phyloP scores from a whole-genome alignment of 1,140 invertebrate species.

The Pseudomyrmex dendroicus region DNA sequence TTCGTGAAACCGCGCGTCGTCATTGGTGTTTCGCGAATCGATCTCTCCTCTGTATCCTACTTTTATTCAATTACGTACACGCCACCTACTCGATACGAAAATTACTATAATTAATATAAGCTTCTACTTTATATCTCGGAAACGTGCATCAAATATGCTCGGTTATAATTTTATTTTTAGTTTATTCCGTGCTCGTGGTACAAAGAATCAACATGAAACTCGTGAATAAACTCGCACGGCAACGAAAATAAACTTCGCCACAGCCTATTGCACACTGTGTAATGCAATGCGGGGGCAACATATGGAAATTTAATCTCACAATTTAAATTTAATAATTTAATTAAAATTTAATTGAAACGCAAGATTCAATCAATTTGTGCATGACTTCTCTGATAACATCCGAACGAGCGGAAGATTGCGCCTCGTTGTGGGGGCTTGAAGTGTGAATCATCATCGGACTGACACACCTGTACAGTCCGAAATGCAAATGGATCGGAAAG shows the following conservation, averaged over 20 bases:
- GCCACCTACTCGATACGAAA: conserved; percentile 38
- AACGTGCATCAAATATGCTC: conserved; percentile 24
- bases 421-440: no score
- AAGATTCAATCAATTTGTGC: conserved; percentile 6
- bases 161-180: conserved; percentile 1
- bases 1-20: conserved; percentile 18
- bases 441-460: conserved; percentile 11
- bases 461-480: conserved; percentile 32
- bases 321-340: conserved; percentile 30
- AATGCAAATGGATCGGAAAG: conserved; percentile 51
- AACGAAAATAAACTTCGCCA: neutral
- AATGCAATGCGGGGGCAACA: neutral
- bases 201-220: neutral
- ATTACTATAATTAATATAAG: conserved; percentile 31
- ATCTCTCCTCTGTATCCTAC: neutral
- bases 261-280: neutral
- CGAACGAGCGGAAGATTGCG: neutral
- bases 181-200: conserved; percentile 10
- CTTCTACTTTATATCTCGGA: conserved; percentile 36
- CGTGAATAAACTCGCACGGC: neutral
- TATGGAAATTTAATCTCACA: conserved; percentile 7
- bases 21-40: conserved; percentile 15
- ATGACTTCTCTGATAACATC: conserved; percentile 7
- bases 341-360: conserved; percentile 4
- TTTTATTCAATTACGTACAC: conserved; percentile 44